Evolutionary conservation across 2,888 invertebrate species (phyloP).

Genomic region (Dicycla oo): DNA sequence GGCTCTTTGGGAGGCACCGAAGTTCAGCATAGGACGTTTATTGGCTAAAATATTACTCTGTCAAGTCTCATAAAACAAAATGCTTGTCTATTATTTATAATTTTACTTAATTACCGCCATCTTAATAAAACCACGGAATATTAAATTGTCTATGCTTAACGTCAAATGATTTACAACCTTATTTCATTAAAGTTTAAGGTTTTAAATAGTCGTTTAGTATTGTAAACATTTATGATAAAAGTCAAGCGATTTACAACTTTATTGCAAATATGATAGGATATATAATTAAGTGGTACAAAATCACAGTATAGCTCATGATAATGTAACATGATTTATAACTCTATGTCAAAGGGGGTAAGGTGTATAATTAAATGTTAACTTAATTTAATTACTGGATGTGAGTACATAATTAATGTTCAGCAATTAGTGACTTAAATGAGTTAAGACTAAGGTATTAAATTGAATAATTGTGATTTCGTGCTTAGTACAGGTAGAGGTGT

Average conservation of each 20-base stretch:
- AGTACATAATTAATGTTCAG: slow-evolving; percentile 25
- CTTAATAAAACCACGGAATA: slow-evolving; percentile 20
- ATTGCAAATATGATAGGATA: fast-evolving
- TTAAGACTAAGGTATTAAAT: slow-evolving; percentile 26
- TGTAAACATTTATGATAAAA: neutral
- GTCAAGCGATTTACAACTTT: slow-evolving; percentile 22
- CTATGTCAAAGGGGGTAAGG: slow-evolving; percentile 25
- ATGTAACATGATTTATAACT: slow-evolving; percentile 35
- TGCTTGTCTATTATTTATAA: slow-evolving; percentile 17
- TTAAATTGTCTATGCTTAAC: slow-evolving; percentile 10
- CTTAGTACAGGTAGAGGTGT: neutral
- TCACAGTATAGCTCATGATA: slow-evolving; percentile 13
- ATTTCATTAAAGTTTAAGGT: neutral
- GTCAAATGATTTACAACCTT: slow-evolving; percentile 25
- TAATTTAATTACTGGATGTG: slow-evolving; percentile 27
- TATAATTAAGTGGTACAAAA: neutral
- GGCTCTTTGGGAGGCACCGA: neutral
- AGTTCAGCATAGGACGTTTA: neutral
- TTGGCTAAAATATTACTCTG: neutral
- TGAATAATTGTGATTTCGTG: slow-evolving; percentile 19
- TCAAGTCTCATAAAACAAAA: slow-evolving; percentile 8
- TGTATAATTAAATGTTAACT: slow-evolving; percentile 33
- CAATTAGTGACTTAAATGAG: slow-evolving; percentile 31
- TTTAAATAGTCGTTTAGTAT: slow-evolving; percentile 1
- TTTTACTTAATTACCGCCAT: slow-evolving; percentile 26